phyloP scores from a whole-genome alignment of 92 coral and sea anemone genomes.

The Chrysogorgia sp. region DNA sequence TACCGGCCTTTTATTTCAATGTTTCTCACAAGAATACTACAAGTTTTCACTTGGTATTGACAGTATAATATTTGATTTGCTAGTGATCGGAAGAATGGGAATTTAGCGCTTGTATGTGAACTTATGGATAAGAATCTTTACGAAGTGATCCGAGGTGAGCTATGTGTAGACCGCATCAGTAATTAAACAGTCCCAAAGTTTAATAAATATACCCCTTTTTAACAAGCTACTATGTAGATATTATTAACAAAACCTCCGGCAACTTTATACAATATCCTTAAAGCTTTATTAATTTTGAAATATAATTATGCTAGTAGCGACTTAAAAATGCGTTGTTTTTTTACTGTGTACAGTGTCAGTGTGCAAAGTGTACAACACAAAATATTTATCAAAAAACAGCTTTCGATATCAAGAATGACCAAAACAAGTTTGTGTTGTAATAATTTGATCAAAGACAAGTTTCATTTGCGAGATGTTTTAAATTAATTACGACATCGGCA shows the following conservation, averaged over 20 bases:
- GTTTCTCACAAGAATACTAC: neutral
- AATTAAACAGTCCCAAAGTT: slow-evolving; percentile 3
- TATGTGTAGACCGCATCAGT: neutral
- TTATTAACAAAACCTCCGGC: neutral
- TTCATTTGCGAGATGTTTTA: neutral
- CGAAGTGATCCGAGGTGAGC: slow-evolving; percentile 88
- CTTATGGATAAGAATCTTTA: slow-evolving; percentile 98
- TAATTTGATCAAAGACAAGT: slow-evolving; percentile 1
- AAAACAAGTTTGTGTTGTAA: slow-evolving; percentile 10
- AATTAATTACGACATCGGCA: neutral
- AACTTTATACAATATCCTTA: no score
- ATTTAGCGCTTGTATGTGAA: slow-evolving; percentile 88
- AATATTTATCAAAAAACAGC: neutral
- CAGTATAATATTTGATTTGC: slow-evolving; percentile 4
- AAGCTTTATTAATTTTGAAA: no score
- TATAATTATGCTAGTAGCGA: neutral
- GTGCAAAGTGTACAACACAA: slow-evolving; percentile 1
- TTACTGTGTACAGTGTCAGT: neutral
- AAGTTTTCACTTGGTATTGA: neutral
- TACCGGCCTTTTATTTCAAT: neutral
- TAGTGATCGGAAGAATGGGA: slow-evolving; percentile 89
- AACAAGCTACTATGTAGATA: neutral
- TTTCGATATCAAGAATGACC: neutral
- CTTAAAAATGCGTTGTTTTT: neutral
- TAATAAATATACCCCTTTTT: neutral